Base-by-base conservation (phyloP, 1,140 invertebrate genomes). In the Drosophila lini region DNA sequence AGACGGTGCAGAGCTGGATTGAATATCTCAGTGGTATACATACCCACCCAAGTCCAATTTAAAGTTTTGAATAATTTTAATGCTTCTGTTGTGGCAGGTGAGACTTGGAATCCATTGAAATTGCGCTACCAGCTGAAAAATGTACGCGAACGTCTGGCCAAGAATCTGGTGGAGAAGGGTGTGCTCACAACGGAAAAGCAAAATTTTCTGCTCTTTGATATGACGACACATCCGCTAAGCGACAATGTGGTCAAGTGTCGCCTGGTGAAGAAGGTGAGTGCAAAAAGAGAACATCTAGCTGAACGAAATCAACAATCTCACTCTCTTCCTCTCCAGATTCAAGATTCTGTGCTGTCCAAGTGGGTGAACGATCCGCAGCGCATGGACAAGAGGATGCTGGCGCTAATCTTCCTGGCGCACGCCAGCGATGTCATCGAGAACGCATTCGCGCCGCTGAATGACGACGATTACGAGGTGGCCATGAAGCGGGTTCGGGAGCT, bases 141-240 rank as follows among this genome's bases (percentile, higher is more conserved):
- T 95, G 99, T 99, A 0, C 95, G 99, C 74, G 99, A 99, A 94
- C 95, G 99, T 90, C 94, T 99, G 90, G 99, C 99, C 11, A 99
- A 99, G 93, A 99, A 99, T 94, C 94, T 99, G 81, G 99, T 99
- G 19, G 99, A 99, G 93, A 99, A 99, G 93, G 99, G 99, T 77
- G 98, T 99, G n/a, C 94, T 99, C 69, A 99, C 98, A 50, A 99
- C 99, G 57, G 99, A 99, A 93, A 99, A 99, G 94, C 99, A 99
- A 93, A 99, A 99, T 94, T 99, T 99, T 93, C 94, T 99, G 76
- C 94, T 99, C 19, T 99, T 99, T 94, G 99, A 99, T 94, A 99
- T 99, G 98, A 99, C 99, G 28, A 99, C 99, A 79, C 99, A 99
- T 95, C 99, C 99, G 40, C 94, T 99, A 42, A 98, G 97, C 57